Evolutionary conservation across 2,113 vertebrate species (phyloP), one percentile per base, ranked within the genome.

Genomic region (Circaetus cinerascens): DNA sequence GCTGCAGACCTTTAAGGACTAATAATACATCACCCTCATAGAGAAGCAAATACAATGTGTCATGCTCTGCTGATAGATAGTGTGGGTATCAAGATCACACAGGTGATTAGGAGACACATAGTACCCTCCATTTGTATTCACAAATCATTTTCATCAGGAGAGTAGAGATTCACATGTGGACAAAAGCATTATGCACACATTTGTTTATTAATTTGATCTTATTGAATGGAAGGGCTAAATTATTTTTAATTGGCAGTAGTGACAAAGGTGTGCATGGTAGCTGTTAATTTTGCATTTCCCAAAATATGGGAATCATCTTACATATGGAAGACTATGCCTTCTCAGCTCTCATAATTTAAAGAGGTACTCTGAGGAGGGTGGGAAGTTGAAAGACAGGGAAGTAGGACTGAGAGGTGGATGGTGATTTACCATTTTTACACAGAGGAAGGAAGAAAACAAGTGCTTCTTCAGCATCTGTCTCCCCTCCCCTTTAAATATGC

Each of bases 121-220:
- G 8, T 21, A 38, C 26, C 26, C 53, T 64, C 53, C 45, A 6
- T 55, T 50, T 36, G 30, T 36, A 46, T 30, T 86, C 62, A 72
- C 17, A 55, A 59, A 62, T 9, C 2, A 40, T 85, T 93, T 59
- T 41, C 36, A 56, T 41, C 13, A 50, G 26, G 11, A 72, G 8
- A 26, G 45, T 26, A 46, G 26, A 80, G 34, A 50, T 46, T 64
- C n/a, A 64, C 56, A 36, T 0, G 0, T 1, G 2, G 40, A 71
- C 22, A 73, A 88, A 95, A 62, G 7, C 38, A 62, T 38, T 59
- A n/a, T 34, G 68, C 23, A 57, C 38, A 29, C 3, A 48, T 62
- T 78, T 57, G 16, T 48, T 92, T 69, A 83, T 27, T 82, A 45
- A 55, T 73, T 57, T 66, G 10, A 83, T 26, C 14, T 76, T 46